phyloP scores from a whole-genome alignment of 2,797 vertebrate genomes.

The Morus bassanus region DNA sequence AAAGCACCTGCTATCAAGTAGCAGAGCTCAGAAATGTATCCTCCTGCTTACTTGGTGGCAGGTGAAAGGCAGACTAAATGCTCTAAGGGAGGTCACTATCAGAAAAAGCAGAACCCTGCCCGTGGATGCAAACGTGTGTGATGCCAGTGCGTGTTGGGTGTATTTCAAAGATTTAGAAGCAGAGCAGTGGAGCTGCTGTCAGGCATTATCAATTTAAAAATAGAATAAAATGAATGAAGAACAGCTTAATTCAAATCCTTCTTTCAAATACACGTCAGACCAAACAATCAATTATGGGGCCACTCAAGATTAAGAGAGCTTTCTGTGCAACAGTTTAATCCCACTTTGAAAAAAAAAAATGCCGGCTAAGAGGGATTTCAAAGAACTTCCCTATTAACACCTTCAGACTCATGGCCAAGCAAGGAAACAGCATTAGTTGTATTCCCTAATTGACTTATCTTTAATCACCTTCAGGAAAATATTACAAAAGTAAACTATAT shows the following conservation, averaged over 20 bases:
- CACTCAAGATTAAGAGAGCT: neutral
- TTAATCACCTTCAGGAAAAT: neutral
- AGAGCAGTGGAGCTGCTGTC: neutral
- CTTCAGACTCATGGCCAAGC: neutral
- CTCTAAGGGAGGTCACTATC: neutral
- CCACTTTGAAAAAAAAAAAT: neutral
- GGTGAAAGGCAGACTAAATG: neutral
- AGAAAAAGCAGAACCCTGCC: neutral
- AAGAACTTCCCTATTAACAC: neutral
- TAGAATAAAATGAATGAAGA: neutral
- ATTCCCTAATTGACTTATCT: neutral
- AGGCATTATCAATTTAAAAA: neutral
- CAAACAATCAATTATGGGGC: neutral
- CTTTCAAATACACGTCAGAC: neutral
- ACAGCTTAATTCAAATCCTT: constrained; percentile 21
- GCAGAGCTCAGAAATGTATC: neutral
- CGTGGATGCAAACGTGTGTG: neutral
- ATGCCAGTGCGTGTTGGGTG: neutral
- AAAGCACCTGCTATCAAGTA: neutral
- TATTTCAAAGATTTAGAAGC: neutral
- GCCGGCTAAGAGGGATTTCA: neutral
- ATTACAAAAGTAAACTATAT: neutral
- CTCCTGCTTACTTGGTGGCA: neutral
- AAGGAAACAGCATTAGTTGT: neutral
- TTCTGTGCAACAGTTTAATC: neutral